Percentiles rank a stretch among this genome's conserved stretches.
Evolutionary conservation across 1,140 invertebrate species (phyloP).

Genomic region (Ceratina japonica): DNA sequence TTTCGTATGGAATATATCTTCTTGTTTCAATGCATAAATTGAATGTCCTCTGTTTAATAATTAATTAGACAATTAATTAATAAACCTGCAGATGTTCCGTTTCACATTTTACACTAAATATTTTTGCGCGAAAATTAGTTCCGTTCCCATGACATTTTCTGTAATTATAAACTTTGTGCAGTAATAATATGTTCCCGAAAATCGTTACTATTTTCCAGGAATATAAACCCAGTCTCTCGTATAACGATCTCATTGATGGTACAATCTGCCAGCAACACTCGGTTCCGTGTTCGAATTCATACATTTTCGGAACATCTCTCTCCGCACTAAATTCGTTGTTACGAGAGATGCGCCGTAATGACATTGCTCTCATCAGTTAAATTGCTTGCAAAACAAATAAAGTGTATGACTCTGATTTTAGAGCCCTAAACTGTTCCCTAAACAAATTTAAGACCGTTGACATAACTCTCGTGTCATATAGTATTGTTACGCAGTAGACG

Average conservation of each 20-base stretch:
- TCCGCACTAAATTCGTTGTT: not conserved
- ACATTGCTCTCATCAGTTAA: not conserved
- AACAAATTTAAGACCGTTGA: too few relatives aligned
- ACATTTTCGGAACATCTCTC: not conserved
- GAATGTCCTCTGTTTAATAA: conserved; percentile 14
- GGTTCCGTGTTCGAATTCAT: not conserved
- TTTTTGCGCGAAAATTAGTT: too few relatives aligned
- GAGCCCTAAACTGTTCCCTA: too few relatives aligned
- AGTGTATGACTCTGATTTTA: too few relatives aligned
- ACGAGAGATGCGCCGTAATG: conserved; percentile 19
- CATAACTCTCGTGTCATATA: too few relatives aligned
- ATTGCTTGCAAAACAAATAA: too few relatives aligned
- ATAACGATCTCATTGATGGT: not conserved
- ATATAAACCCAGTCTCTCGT: not conserved
- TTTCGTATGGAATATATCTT: too few relatives aligned
- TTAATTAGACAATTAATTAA: too few relatives aligned
- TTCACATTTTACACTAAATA: too few relatives aligned
- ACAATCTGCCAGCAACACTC: conserved; percentile 7
- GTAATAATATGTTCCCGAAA: not conserved
- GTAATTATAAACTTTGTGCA: too few relatives aligned
- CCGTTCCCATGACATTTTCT: not conserved
- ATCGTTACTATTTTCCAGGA: not conserved
- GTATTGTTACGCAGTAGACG: too few relatives aligned
- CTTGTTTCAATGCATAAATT: conserved; percentile 6
- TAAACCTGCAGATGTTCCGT: too few relatives aligned